Base-by-base conservation (phyloP, 2,797 vertebrate species). In the Ataeniobius toweri region DNA sequence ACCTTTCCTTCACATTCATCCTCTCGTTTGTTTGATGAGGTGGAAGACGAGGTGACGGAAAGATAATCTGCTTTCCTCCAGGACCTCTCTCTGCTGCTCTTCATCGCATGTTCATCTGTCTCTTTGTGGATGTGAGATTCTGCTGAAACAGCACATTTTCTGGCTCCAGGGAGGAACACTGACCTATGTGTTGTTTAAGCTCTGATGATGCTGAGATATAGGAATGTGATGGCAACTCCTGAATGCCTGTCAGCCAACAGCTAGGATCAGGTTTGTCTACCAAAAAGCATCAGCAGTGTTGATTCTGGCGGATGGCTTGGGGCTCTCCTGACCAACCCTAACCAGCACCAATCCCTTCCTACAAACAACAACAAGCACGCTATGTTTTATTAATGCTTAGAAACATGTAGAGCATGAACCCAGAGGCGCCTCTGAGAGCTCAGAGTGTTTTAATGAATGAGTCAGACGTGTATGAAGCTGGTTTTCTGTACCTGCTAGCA, bases 1-100 rank as follows among this genome's bases (percentile, higher is more conserved):
- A 74, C 90, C 90, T 82, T 9, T 4, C 6, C 74, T 72, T 63
- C 59, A 3, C 65, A 58, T 81, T 77, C 59, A 26, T 69, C 26
- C n/a, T 36, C 59, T 51, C 26, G 39, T 75, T 72, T 53, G 39
- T 4, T 78, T 44, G 77, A 85, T 46, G n/a, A 50, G 84, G 31
- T 41, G 1, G n/a, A 80, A 58, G 28, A 63, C 28, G 28, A 63
- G 28, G 59, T 36, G 59, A 36, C 16, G 0, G 59, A 31, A 31
- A 63, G 16, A 36, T 31, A 39, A 65, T 65, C 7, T 7, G 44
- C 44, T 46, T 46, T 39, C 31, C 63, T 65, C 31, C 20, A 0
- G 61, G 20, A 63, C 16, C 36, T 36, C 36, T 36, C 36, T 36
- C 36, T 36, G 36, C 36, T 36, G 36, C 36, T 63, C 61, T 31